These are phyloP conservation scores for Drosophila repletoides DNA, from an alignment of 1,140 invertebrate species.

Conservation along the genomic window DNA sequence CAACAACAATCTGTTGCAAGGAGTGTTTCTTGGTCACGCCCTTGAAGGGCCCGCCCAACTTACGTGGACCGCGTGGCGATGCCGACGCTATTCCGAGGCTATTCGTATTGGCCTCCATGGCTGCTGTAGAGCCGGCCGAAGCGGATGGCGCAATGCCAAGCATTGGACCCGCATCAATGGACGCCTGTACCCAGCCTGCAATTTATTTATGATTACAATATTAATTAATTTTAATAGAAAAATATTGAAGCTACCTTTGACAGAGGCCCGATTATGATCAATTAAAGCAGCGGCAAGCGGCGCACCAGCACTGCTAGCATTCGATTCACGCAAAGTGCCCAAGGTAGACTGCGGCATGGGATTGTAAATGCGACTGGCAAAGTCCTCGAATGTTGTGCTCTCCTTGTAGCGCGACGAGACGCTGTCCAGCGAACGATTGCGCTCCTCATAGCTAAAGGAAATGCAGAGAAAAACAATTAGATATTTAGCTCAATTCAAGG, in stretches of 20 bases:
- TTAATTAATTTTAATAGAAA: not conserved
- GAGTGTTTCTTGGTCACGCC: constrained; percentile 80
- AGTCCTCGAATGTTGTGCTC: constrained; percentile 95
- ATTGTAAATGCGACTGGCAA: constrained; percentile 92
- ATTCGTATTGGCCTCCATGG: constrained; percentile 72
- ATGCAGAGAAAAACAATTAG: constrained; percentile 46
- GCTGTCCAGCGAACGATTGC: constrained; percentile 92
- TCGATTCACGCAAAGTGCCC: constrained; percentile 64
- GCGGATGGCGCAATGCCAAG: constrained; percentile 67
- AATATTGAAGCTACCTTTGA: constrained; percentile 54
- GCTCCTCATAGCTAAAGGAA: constrained; percentile 97
- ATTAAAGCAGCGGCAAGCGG: constrained; percentile 83
- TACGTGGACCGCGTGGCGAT: constrained; percentile 83
- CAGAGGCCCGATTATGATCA: constrained; percentile 82
- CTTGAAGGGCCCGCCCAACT: constrained; percentile 83
- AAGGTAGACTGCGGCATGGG: constrained; percentile 85
- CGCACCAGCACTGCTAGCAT: constrained; percentile 62
- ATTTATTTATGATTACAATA: not conserved
- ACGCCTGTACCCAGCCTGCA: constrained; percentile 80
- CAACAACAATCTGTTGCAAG: constrained; percentile 71
- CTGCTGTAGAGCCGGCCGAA: constrained; percentile 69
- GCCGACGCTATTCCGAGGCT: constrained; percentile 50
- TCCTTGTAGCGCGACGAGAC: constrained; percentile 95
- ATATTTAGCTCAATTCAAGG: not conserved
- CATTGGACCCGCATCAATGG: constrained; percentile 64